Evolutionary conservation across 2,113 vertebrate species (phyloP), one percentile per base, ranked within the genome.

Genomic region (Hyaena hyaena): DNA sequence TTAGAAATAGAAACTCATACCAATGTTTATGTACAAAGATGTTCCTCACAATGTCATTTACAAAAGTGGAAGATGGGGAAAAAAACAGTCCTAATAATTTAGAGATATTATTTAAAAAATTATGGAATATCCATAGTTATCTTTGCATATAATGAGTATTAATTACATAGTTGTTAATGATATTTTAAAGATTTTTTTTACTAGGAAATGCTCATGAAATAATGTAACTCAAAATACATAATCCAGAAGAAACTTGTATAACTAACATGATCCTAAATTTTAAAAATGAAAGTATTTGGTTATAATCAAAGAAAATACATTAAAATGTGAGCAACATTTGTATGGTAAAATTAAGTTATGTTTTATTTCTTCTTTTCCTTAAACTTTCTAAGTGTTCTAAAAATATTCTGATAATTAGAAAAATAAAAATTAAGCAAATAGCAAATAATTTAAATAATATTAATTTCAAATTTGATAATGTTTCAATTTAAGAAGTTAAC

Each of bases 311-410:
- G 11, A 65, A 69, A 93, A 93, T 84, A 23, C n/a, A 86, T 82
- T 97, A 71, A 90, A 96, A 82, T 93, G 3, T 80, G 35, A 84
- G 69, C 3, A 88, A 4, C 19, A 95, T 90, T 50, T 77, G 5
- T 96, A 31, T 90, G 21, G 9, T 79, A 8, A 14, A 95, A 85
- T 90, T 92, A 81, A 84, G 7, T 82, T 26, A 58, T 66, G 45
- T 24, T 89, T 97, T 50, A 74, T 95, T 97, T 97, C 23, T 81
- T 65, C 28, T 94, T 91, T 94, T 76, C n/a, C 55, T 86, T 87
- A 31, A 93, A 53, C 5, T 85, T 95, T 93, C 43, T 88, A 61
- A 94, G 48, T 88, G n/a, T 87, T 91, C 61, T 71, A 35, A 88
- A 95, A 85, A 73, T 91, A 50, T 8, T 58, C 31, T 61, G 69